Percentiles rank a stretch among this genome's conserved stretches.
These are phyloP conservation scores for Poecilia picta DNA, from an alignment of 2,797 vertebrate genomes.

Conservation along the genomic window DNA sequence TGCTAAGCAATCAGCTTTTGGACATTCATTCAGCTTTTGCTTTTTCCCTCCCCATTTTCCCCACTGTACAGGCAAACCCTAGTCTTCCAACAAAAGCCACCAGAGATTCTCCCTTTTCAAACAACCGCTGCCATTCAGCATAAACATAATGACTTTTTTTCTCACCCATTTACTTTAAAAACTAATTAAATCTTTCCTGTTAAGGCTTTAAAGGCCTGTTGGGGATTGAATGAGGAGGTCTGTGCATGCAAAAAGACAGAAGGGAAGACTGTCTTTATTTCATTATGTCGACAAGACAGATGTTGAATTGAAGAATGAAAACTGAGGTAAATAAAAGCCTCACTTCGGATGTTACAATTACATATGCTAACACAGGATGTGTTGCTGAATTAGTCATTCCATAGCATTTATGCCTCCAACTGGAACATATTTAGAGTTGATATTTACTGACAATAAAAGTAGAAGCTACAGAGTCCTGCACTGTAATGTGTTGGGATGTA, in stretches of 20 bases:
- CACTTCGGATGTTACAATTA: constrained; percentile 16
- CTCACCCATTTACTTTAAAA: constrained; percentile 70
- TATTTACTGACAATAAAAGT: neutral
- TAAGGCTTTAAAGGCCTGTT: constrained; percentile 58
- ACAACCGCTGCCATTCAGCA: constrained; percentile 40
- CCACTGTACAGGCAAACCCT: constrained; percentile 59
- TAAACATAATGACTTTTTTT: constrained; percentile 62
- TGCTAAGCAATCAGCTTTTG: constrained; percentile 38
- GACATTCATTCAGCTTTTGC: constrained; percentile 6
- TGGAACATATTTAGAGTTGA: neutral
- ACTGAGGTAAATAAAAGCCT: constrained; percentile 16
- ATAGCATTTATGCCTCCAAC: neutral
- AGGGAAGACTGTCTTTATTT: constrained; percentile 25
- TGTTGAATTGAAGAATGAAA: constrained; percentile 12
- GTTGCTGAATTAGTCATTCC: constrained; percentile 9
- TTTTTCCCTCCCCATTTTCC: constrained; percentile 13
- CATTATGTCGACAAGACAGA: constrained; percentile 32
- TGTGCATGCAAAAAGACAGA: constrained; percentile 14
- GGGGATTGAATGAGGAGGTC: constrained; percentile 31
- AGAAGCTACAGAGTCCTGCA: neutral
- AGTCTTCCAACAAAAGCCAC: constrained; percentile 43
- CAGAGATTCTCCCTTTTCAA: constrained; percentile 44
- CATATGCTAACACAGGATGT: constrained; percentile 24
- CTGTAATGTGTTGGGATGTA: neutral
- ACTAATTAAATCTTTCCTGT: constrained; percentile 72